phyloP scores from a whole-genome alignment of 2,888 invertebrate species.

The Volucella zonaria region DNA sequence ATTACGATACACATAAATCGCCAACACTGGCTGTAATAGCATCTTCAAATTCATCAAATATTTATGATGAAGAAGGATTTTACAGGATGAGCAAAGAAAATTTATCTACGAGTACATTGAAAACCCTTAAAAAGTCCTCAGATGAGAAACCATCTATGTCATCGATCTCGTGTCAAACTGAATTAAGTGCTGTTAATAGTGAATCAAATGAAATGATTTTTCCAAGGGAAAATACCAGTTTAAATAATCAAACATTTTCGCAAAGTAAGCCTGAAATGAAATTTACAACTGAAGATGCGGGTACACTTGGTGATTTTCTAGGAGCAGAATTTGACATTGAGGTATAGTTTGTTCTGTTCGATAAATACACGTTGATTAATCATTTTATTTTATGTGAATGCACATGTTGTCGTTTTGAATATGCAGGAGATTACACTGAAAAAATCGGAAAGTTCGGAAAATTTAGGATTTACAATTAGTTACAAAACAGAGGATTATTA shows the following conservation, averaged over 20 bases:
- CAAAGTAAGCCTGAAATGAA: slow-evolving; percentile 16
- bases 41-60: slow-evolving; percentile 33
- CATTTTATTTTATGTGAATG: neutral
- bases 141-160: slow-evolving; percentile 45
- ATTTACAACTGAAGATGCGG: neutral
- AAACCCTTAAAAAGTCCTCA: neutral
- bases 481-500: slow-evolving; percentile 84
- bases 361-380: neutral
- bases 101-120: slow-evolving; percentile 2
- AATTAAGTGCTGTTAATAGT: slow-evolving; percentile 55
- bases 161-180: slow-evolving; percentile 70
- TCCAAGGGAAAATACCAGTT: slow-evolving; percentile 6
- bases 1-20: slow-evolving; percentile 51
- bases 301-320: slow-evolving; percentile 81
- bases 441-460: slow-evolving; percentile 84
- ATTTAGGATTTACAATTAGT: slow-evolving; percentile 86
- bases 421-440: slow-evolving; percentile 85
- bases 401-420: neutral
- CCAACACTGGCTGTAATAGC: slow-evolving; percentile 61
- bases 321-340: slow-evolving; percentile 83
- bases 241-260: slow-evolving; percentile 28
- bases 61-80: slow-evolving; percentile 26
- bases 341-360: slow-evolving; percentile 77
- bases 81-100: neutral
- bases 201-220: slow-evolving; percentile 29